Evolutionary conservation across 2,888 invertebrate genomes (phyloP), one percentile per base, ranked within the genome.

Genomic region (Eledone cirrhosa): DNA sequence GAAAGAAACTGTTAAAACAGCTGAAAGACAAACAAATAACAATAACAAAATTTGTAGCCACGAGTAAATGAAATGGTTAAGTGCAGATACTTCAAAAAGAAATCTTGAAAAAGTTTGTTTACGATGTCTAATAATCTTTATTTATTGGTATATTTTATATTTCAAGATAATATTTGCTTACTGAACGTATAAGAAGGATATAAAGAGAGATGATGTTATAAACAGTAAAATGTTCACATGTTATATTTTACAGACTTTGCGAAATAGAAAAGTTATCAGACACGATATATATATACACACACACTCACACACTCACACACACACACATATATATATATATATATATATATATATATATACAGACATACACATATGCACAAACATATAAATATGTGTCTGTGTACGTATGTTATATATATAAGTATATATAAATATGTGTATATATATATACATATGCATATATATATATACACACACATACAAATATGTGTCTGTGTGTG

Each of bases 401-500:
- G 19, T 65, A n/a, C 4, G 4, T 65, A 16, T 14, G 27, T 5
- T 67, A 13, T 67, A 11, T 67, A 67, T 63, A 1, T 63, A 63
- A 4, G 27, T 63, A 63, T 22, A 22, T 27, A 22, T 63, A 24
- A 2, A 22, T 63, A 63, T 63, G 3, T 63, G 11, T 63, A 7
- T 5, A 65, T 63, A 3, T 59, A 59, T 59, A 59, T 24, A 24
- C 14, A 59, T 24, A 59, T 24, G 13, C 5, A 59, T 59, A 59
- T 24, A 65, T n/a, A n/a, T n/a, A 65, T n/a, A n/a, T 65, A 65
- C n/a, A 65, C n/a, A 65, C n/a, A 65, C n/a, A 59, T 59, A 59
- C 24, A 59, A n/a, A 59, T 59, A 59, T 59, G 24, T 59, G 13
- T 7, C 19, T 7, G 13, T 59, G 24, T 59, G 24, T 59, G n/a